Conservation (phyloP, 2,888 invertebrate species). For the Drosophila greeni region DNA sequence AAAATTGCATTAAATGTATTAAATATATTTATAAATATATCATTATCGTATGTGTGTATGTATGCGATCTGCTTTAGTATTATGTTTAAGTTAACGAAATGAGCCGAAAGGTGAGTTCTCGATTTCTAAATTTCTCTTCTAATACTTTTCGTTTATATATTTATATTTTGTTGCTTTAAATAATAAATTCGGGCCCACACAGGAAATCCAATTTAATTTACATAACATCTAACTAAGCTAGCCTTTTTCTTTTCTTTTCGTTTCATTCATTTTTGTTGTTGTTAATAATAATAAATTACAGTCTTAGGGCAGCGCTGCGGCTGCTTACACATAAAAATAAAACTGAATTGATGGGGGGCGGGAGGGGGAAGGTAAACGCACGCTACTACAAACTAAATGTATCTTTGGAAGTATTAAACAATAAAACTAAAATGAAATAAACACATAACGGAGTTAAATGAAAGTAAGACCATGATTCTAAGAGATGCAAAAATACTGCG, state of each 20-base stretch:
- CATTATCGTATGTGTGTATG: constrained; percentile 40
- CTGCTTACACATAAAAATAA: constrained; percentile 32
- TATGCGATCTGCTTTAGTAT: constrained; percentile 24
- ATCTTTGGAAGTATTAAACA: constrained; percentile 72
- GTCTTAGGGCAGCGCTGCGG: constrained; percentile 56
- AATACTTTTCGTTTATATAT: constrained; percentile 57
- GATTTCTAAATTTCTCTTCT: constrained; percentile 48
- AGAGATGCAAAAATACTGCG: constrained; percentile 19
- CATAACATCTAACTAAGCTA: constrained; percentile 33
- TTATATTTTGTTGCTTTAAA: constrained; percentile 19
- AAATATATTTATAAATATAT: constrained; percentile 33
- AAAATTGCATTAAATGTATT: constrained; percentile 50
- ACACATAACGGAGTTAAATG: constrained; percentile 34
- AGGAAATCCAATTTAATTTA: constrained; percentile 34
- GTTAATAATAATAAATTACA: constrained; percentile 58
- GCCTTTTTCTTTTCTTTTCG: constrained; percentile 26
- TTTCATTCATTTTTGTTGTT: constrained; percentile 19
- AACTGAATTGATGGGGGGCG: constrained; percentile 20
- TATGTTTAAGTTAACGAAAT: constrained; percentile 33
- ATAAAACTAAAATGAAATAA: constrained; percentile 58
- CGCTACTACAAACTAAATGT: constrained; percentile 61
- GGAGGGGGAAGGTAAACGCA: constrained; percentile 18
- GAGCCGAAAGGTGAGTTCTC: constrained; percentile 30
- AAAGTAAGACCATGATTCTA: constrained; percentile 18
- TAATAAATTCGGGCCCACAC: constrained; percentile 34